Evolutionary conservation across 2,888 invertebrate species (phyloP), one percentile per base, ranked within the genome.

Genomic region (Chloroclystis v-ata): DNA sequence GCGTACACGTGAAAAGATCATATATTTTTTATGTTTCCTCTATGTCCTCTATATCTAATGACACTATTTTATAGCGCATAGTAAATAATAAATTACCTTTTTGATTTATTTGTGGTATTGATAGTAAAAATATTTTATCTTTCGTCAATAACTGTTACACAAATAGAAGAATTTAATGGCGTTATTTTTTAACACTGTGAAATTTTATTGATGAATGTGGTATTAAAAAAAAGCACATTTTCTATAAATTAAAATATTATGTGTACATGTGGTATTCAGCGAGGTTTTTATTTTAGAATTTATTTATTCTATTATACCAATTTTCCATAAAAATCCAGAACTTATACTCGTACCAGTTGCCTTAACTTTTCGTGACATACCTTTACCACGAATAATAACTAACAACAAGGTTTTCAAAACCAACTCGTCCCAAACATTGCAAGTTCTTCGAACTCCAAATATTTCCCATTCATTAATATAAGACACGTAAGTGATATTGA

Each of bases 21-120:
- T 81, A 82, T 78, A 79, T 72, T 69, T 84, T 82, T 85, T 80
- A 84, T 80, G 78, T 72, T 80, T 81, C 76, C 81, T 79, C 66
- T 54, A 67, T 67, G 20, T 72, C 64, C 66, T 65, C 60, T 66
- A 54, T 61, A 53, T 59, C 66, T 67, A 67, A 70, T 71, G 69
- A 70, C 69, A 71, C 61, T 61, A 69, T 75, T 80, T 83, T 82
- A 84, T 77, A 63, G 71, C 62, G 54, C 63, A 72, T 75, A 65
- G 69, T 76, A 67, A 35, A 78, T 65, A 61, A 78, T 85, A 84
- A 84, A 85, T 85, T 72, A 78, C 48, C 46, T 35, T 63, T 75
- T 72, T 82, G 82, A 85, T 84, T 85, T 84, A 84, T 77, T 69
- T 56, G 41, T 59, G 56, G 61, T 52, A 47, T 39, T 43, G 42